Evolutionary conservation across 37 sponge, comb jelly and placozoan genomes (phyloP).

Genomic region (Agelas oroides): DNA sequence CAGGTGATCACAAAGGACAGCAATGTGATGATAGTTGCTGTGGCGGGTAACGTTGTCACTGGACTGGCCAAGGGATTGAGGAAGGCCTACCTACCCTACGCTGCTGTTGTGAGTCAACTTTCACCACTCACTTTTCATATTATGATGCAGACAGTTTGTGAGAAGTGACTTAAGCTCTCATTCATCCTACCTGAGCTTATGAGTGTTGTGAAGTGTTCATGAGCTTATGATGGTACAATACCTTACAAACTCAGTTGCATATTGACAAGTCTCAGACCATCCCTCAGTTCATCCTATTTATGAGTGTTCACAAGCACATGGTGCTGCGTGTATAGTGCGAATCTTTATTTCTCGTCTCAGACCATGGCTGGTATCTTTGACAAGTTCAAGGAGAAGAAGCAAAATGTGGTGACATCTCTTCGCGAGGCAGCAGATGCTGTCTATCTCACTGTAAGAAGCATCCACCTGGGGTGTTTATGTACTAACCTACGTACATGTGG

Average conservation of each 20-base stretch:
- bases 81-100: constrained; percentile 57
- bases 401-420: constrained; percentile 82
- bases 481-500: too few species aligned
- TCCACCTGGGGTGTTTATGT: neutral
- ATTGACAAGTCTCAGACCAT: too few species aligned
- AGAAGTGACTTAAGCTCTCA: too few species aligned
- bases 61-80: constrained; percentile 90
- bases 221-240: too few species aligned
- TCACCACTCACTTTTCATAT: neutral
- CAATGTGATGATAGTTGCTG: constrained; percentile 88
- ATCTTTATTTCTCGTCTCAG: constrained; percentile 19
- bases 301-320: too few species aligned
- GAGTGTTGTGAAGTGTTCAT: too few species aligned
- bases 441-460: constrained; percentile 72
- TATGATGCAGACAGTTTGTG: too few species aligned
- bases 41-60: constrained; percentile 86
- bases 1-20: constrained; percentile 94
- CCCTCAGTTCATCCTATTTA: too few species aligned
- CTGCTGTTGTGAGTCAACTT: constrained; percentile 22
- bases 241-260: too few species aligned
- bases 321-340: too few species aligned
- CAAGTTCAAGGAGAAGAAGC: constrained; percentile 97
- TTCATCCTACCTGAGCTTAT: too few species aligned
- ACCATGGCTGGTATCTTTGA: constrained; percentile 71
- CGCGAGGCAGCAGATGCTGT: constrained; percentile 89